Evolutionary conservation across 2,888 invertebrate genomes (phyloP).

Genomic region (Sesamia inferens): DNA sequence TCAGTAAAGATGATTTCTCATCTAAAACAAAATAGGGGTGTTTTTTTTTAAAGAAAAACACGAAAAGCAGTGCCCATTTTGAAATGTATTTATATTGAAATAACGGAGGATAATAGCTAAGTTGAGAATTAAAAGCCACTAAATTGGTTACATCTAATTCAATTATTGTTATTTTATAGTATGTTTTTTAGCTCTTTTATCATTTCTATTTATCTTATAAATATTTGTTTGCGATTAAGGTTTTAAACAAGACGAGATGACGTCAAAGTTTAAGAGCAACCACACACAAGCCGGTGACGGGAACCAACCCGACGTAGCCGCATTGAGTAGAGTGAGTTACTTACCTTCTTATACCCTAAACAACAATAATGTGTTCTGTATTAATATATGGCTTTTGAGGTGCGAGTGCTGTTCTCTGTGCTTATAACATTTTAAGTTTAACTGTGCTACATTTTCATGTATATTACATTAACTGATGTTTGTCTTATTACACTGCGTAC

Average conservation of each 20-base stretch:
- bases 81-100: not conserved
- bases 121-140: not conserved
- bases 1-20: too few species aligned
- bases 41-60: not conserved
- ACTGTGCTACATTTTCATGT: constrained; percentile 24
- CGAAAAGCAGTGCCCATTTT: not conserved
- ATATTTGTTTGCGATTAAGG: constrained; percentile 76
- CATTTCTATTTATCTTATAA: not conserved
- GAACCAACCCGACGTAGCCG: constrained; percentile 78
- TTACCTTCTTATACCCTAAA: not conserved
- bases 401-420: constrained; percentile 36
- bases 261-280: constrained; percentile 89
- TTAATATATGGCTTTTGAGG: constrained; percentile 12
- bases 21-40: not conserved
- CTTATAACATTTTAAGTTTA: constrained; percentile 23
- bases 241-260: constrained; percentile 92
- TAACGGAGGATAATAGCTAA: not conserved
- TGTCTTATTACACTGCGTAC: not conserved
- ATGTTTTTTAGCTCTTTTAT: not conserved
- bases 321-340: constrained; percentile 90
- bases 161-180: too few species aligned
- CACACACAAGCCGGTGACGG: constrained; percentile 71
- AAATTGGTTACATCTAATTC: too few species aligned
- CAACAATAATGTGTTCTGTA: constrained; percentile 1
- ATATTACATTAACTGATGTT: constrained; percentile 2